These are phyloP conservation scores for Sarcophaga caerulescens DNA, from an alignment of 2,888 invertebrate genomes.

Conservation along the genomic window DNA sequence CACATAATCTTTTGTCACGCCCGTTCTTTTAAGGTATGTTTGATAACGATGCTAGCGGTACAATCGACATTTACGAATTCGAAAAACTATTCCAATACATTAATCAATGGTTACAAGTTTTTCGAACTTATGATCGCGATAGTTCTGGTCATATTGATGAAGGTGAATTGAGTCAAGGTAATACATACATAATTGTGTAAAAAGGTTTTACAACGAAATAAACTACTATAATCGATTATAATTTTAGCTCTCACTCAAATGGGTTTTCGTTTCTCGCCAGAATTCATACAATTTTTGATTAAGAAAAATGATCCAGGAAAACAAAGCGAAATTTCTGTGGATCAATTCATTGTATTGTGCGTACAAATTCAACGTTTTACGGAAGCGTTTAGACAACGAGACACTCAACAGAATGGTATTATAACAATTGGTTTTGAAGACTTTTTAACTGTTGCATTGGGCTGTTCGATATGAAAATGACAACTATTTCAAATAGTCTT, in stretches of 20 bases:
- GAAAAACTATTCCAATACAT: slow-evolving; percentile 93
- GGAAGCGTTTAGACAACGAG: slow-evolving; percentile 91
- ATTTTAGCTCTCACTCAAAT: slow-evolving; percentile 89
- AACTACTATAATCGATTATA: neutral
- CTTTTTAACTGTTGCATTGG: slow-evolving; percentile 91
- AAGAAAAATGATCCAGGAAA: slow-evolving; percentile 86
- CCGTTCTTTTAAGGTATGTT: slow-evolving; percentile 87
- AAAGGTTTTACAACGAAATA: neutral
- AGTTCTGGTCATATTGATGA: slow-evolving; percentile 92
- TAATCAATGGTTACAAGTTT: slow-evolving; percentile 93
- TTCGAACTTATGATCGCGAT: slow-evolving; percentile 92
- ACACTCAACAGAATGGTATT: slow-evolving; percentile 89
- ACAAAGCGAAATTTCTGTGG: slow-evolving; percentile 87
- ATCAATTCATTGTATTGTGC: slow-evolving; percentile 93
- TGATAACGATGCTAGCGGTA: slow-evolving; percentile 91
- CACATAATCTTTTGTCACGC: slow-evolving; percentile 10
- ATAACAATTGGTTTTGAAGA: slow-evolving; percentile 95
- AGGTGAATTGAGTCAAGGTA: slow-evolving; percentile 88
- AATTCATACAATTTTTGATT: slow-evolving; percentile 88
- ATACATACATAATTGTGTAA: neutral
- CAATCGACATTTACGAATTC: slow-evolving; percentile 92
- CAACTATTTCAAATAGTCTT: no score
- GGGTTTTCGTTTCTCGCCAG: slow-evolving; percentile 92
- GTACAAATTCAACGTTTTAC: slow-evolving; percentile 94
- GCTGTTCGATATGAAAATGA: slow-evolving; percentile 82